Conservation (phyloP, 2,888 invertebrate species). For the Copidosoma aretas region DNA sequence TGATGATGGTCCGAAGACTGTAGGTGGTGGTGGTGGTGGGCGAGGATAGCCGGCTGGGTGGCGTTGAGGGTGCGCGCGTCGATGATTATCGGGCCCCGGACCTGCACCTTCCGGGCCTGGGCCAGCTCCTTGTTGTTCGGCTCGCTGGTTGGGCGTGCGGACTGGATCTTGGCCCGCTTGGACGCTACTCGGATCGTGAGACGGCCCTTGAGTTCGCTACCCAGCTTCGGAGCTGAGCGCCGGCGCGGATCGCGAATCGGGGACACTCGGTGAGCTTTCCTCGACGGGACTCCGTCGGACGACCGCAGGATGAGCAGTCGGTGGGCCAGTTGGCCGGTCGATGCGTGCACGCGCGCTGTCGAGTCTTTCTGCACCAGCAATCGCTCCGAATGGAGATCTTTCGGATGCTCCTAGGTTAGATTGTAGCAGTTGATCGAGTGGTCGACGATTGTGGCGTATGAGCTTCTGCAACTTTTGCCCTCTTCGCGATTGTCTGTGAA, state of each 20-base stretch:
- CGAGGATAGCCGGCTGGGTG: slow-evolving; percentile 30
- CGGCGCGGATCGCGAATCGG: background rate
- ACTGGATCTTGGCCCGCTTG: slow-evolving; percentile 54
- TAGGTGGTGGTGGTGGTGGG: slow-evolving; percentile 9
- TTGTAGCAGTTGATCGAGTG: no score
- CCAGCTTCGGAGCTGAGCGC: background rate
- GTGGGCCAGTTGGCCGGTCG: no score
- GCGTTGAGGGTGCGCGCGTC: slow-evolving; percentile 33
- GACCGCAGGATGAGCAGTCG: no score
- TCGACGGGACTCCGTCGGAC: background rate
- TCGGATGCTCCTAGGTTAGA: no score
- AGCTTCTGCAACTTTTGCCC: no score
- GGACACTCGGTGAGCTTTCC: background rate
- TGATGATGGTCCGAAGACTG: slow-evolving; percentile 29
- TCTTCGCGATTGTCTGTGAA: no score
- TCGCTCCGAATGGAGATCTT: no score
- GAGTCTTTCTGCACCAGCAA: no score
- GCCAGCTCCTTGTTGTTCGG: slow-evolving; percentile 49
- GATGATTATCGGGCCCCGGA: slow-evolving; percentile 49
- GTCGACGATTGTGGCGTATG: no score
- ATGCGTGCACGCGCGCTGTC: no score
- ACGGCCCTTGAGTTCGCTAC: slow-evolving; percentile 14
- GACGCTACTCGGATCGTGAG: background rate
- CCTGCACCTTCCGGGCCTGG: slow-evolving; percentile 39
- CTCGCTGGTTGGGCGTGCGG: slow-evolving; percentile 50